phyloP scores from a whole-genome alignment of 2,113 vertebrate genomes.

The Panthera uncia region DNA sequence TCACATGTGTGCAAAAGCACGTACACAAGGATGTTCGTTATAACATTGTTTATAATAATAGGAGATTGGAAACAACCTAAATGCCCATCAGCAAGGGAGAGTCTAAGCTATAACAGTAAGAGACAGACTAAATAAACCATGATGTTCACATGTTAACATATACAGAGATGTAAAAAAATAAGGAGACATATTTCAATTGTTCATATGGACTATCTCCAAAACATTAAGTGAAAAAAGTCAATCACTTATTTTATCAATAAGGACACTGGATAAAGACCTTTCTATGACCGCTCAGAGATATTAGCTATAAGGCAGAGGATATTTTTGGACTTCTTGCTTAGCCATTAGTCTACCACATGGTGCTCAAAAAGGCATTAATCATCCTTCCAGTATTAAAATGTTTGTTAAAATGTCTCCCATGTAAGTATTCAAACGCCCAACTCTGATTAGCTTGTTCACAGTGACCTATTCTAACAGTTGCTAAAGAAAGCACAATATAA shows the following conservation, averaged over 20 bases:
- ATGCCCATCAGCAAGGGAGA: not conserved
- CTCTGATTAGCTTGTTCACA: not conserved
- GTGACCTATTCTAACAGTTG: not conserved
- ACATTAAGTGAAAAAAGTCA: not conserved
- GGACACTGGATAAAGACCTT: not conserved
- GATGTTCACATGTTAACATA: not conserved
- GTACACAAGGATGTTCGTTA: not conserved
- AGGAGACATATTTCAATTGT: not conserved
- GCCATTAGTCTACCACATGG: not conserved
- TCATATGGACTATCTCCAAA: not conserved
- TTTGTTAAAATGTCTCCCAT: constrained; percentile 21
- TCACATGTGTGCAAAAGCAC: not conserved
- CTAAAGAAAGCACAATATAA: constrained; percentile 4
- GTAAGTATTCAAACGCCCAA: not conserved
- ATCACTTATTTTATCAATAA: not conserved
- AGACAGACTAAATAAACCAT: not conserved
- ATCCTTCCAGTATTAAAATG: not conserved
- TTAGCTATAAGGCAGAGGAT: not conserved
- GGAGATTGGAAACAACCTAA: constrained; percentile 1
- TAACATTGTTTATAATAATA: not conserved
- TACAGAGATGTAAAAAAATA: not conserved
- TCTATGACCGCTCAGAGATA: not conserved
- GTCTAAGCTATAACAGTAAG: not conserved
- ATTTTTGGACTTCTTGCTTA: not conserved
- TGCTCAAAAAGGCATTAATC: not conserved